Evolutionary conservation across 2,113 vertebrate species (phyloP).

Genomic region (Euleptes europaea): DNA sequence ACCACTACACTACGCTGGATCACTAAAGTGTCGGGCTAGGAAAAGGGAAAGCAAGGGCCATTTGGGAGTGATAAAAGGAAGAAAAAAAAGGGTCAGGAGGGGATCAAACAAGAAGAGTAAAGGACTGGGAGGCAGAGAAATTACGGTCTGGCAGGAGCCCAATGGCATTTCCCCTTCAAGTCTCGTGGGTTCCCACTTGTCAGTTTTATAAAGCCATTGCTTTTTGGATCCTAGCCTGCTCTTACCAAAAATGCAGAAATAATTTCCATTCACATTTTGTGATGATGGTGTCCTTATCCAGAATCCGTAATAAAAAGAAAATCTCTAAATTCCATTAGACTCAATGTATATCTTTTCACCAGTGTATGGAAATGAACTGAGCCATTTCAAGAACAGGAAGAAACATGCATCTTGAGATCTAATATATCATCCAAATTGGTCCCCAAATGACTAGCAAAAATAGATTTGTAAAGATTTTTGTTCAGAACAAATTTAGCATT

Average conservation of each 20-base stretch:
- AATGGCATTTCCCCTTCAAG: no score
- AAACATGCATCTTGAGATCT: constrained; percentile 64
- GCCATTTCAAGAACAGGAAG: constrained; percentile 71
- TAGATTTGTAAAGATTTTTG: constrained; percentile 53
- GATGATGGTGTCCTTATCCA: constrained; percentile 28
- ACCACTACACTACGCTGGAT: no score
- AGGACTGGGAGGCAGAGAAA: no score
- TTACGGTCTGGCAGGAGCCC: no score
- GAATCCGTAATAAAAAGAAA: constrained; percentile 41
- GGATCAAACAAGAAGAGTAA: no score
- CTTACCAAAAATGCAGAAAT: background rate
- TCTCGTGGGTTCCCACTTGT: no score
- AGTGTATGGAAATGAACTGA: constrained; percentile 57
- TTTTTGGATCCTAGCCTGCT: background rate
- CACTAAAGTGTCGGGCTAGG: no score
- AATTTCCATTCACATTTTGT: background rate
- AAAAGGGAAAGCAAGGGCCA: no score
- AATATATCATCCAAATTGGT: constrained; percentile 69
- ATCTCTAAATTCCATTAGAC: background rate
- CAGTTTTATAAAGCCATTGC: background rate
- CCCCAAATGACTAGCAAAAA: constrained; percentile 59
- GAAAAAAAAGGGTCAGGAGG: no score
- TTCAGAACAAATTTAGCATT: constrained; percentile 60
- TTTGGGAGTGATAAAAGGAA: no score
- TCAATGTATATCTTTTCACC: constrained; percentile 27